These are phyloP conservation scores for Eupithecia dodoneata DNA, from an alignment of 2,888 invertebrate species.

Conservation along the genomic window DNA sequence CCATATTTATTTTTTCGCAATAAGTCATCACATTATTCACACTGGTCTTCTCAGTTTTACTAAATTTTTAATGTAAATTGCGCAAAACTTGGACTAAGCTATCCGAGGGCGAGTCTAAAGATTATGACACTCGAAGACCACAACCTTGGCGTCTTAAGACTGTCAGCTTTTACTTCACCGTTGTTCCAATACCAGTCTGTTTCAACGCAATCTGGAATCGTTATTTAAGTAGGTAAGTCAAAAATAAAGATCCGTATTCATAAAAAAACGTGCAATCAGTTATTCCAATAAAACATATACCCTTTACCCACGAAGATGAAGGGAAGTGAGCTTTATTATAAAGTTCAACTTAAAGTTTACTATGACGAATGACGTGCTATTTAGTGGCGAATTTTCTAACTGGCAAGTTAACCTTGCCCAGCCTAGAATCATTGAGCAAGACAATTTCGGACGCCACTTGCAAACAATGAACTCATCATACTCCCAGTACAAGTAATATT, in stretches of 20 bases:
- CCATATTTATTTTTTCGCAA: slow-evolving; percentile 54
- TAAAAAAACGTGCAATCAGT: background rate
- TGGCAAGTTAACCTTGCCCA: slow-evolving; percentile 62
- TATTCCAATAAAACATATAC: background rate
- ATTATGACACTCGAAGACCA: slow-evolving; percentile 62
- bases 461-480: slow-evolving; percentile 80
- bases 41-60: slow-evolving; percentile 52
- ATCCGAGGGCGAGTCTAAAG: slow-evolving; percentile 53
- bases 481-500: slow-evolving; percentile 62
- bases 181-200: slow-evolving; percentile 32
- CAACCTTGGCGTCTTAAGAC: slow-evolving; percentile 52
- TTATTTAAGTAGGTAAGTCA: background rate
- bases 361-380: background rate
- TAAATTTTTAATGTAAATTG: slow-evolving; percentile 55
- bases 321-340: background rate
- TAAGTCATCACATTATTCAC: slow-evolving; percentile 51
- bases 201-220: background rate
- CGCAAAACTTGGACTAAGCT: slow-evolving; percentile 54
- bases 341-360: background rate
- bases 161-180: slow-evolving; percentile 32
- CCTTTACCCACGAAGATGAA: background rate
- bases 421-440: slow-evolving; percentile 67
- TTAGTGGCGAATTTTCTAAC: slow-evolving; percentile 18
- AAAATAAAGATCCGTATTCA: background rate
- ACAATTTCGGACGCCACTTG: slow-evolving; percentile 69